phyloP scores from a whole-genome alignment of 1,140 invertebrate genomes.

The Hypsibius dujardini region DNA sequence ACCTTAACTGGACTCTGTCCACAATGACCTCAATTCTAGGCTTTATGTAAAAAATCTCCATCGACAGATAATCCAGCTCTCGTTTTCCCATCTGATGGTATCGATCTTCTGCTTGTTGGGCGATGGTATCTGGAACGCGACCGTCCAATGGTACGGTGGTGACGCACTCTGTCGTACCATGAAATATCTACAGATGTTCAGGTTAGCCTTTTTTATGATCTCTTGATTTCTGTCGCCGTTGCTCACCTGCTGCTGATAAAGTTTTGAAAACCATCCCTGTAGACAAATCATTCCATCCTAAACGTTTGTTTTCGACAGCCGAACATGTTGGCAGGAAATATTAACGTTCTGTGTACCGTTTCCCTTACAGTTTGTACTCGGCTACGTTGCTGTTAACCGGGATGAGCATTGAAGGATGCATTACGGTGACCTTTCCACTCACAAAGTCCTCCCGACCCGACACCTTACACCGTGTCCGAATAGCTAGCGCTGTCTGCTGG shows the following conservation, averaged over 20 bases:
- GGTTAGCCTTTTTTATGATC: background rate
- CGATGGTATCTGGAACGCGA: background rate
- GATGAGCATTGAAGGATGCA: background rate
- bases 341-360: too few species aligned
- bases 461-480: background rate
- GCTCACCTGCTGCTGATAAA: too few species aligned
- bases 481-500: background rate
- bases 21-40: too few species aligned
- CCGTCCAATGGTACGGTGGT: background rate
- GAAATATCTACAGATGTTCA: background rate
- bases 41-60: background rate
- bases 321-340: too few species aligned
- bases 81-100: background rate
- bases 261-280: too few species aligned
- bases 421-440: constrained; percentile 1
- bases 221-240: too few species aligned
- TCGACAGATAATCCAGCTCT: background rate
- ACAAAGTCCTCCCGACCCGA: background rate
- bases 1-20: too few species aligned
- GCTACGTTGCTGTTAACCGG: background rate
- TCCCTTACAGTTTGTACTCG: background rate
- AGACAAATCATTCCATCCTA: too few species aligned
- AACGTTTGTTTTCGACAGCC: too few species aligned
- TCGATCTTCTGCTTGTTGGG: background rate
- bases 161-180: background rate